Evolutionary conservation across 2,888 invertebrate genomes (phyloP), one percentile per base, ranked within the genome.

Genomic region (Toxonevra muliebris): DNA sequence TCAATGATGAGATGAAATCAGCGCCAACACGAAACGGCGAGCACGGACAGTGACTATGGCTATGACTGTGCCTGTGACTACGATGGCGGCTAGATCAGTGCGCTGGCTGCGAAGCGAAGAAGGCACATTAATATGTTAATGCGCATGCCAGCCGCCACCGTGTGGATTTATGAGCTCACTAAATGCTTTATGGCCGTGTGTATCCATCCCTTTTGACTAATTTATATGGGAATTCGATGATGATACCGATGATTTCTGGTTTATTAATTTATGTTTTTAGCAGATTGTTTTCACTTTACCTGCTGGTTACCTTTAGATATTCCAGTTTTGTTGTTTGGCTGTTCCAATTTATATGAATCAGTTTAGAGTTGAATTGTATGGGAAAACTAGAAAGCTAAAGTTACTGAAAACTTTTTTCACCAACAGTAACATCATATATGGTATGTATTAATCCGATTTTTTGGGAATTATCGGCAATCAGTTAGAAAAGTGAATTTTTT

Each of bases 141-240:
- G 80, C 76, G 77, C 76, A 74, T 74, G 76, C 71, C 72, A 69
- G 75, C 76, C 76, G 76, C 77, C 78, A 77, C 75, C 69, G 76
- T 75, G 66, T 70, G 75, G 77, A 83, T 83, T 83, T 83, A 84
- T 83, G 80, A 75, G 80, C 79, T 79, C 81, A 79, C 66, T 74
- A 75, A 81, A 83, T 83, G 83, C 81, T 83, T 83, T 83, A 83
- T 83, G 82, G 79, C 76, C 81, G 82, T 82, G 79, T 52, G 17
- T 50, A 15, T 40, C 52, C 12, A 42, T 41, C 52, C 78, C 77
- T 76, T 80, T 80, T 80, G 79, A 80, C 79, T 83, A 82, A 82
- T 83, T 83, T 82, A 82, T 80, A 79, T 82, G 79, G 71, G 76
- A 76, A 75, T 73, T 69, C 72, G 69, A 71, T 70, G 53, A 55